phyloP scores from a whole-genome alignment of 2,797 vertebrate species.

The Eulemur coronatus region DNA sequence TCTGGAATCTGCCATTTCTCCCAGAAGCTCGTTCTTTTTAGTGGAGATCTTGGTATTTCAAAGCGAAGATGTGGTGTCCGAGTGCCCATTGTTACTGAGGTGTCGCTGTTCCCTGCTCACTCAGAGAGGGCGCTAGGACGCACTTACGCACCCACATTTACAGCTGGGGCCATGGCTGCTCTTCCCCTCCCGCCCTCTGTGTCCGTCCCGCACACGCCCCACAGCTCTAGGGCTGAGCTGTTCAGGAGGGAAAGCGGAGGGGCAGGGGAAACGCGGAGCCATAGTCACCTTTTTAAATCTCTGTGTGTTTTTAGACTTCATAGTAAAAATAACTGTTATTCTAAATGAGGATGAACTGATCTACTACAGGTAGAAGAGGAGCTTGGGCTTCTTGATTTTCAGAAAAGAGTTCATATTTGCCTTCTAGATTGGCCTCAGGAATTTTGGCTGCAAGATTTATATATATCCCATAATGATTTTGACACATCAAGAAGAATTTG shows the following conservation, averaged over 20 bases:
- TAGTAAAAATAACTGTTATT: background rate
- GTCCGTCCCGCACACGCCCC: background rate
- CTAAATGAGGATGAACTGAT: background rate
- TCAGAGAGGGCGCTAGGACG: background rate
- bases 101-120: background rate
- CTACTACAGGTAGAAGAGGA: background rate
- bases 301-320: background rate
- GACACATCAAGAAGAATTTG: background rate
- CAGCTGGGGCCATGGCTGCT: background rate
- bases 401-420: background rate
- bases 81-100: background rate
- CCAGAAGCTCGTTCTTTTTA: background rate
- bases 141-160: background rate
- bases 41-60: background rate
- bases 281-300: background rate
- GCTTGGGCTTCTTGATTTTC: background rate
- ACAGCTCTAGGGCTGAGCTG: background rate
- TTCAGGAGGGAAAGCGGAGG: background rate
- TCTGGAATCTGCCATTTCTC: background rate
- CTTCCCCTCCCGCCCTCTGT: too few relatives aligned
- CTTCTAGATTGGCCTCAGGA: background rate
- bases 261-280: background rate
- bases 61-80: background rate
- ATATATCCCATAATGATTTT: background rate
- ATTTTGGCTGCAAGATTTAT: background rate